phyloP scores from a whole-genome alignment of 2,888 invertebrate genomes.

The Leucophora obtusa region DNA sequence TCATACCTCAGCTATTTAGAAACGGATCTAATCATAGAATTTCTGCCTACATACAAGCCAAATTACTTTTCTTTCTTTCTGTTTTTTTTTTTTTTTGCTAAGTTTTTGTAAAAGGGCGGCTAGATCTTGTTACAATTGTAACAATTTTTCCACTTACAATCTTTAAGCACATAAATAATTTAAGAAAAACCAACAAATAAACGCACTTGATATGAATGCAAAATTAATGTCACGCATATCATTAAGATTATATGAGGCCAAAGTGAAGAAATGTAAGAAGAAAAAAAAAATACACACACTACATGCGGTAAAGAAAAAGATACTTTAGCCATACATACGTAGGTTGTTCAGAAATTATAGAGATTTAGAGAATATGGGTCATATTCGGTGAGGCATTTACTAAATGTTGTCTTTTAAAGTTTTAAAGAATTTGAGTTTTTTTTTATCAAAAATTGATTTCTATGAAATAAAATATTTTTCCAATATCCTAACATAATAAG shows the following conservation, averaged over 20 bases:
- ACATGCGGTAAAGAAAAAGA: not conserved
- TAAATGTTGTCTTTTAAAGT: no score
- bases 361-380: no score
- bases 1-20: not conserved
- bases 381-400: no score
- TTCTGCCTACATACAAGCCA: not conserved
- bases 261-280: not conserved
- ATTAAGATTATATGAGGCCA: slow-evolving; percentile 59
- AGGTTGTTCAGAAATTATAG: not conserved
- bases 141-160: slow-evolving; percentile 31
- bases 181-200: slow-evolving; percentile 5
- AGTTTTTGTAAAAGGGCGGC: slow-evolving; percentile 18
- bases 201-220: slow-evolving; percentile 62
- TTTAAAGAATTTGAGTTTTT: no score
- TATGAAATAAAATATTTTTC: no score
- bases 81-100: not conserved
- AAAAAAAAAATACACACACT: not conserved
- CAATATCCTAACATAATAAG: no score
- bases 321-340: not conserved
- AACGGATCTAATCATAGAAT: slow-evolving; percentile 21
- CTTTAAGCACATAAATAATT: not conserved
- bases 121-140: slow-evolving; percentile 46
- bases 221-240: slow-evolving; percentile 64
- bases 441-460: no score
- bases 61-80: not conserved